Evolutionary conservation across 2,113 vertebrate species (phyloP), one percentile per base, ranked within the genome.

Genomic region (Leptobrachium leishanense): DNA sequence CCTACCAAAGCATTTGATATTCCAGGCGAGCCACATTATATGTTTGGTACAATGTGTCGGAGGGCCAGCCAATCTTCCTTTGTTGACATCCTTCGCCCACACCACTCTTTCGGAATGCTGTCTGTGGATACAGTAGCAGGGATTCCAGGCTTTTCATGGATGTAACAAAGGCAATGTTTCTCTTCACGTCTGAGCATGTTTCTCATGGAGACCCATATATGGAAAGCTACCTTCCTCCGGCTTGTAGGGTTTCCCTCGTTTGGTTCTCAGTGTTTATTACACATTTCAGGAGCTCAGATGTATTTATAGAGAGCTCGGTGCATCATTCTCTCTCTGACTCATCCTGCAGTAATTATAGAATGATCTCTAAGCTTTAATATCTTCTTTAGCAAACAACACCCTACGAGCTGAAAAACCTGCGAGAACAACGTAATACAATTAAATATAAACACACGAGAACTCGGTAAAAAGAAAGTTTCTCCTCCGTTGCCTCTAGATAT

Each of bases 241-340:
- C 63, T 76, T 13, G 31, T 13, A 54, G 77, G 69, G 70, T 74
- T 80, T 73, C 68, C 77, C 72, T 12, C 43, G 43, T 68, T 79
- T 59, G 31, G 62, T 57, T 67, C 40, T 44, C 42, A n/a, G 43
- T 78, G 62, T 65, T 74, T 67, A 40, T 31, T 43, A 57, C 57
- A n/a, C 63, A 44, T 78, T 53, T 67, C 70, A 59, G 6, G 46
- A 65, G 65, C 43, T 43, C 10, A 1, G 10, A n/a, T 31, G 9
- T 79, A 66, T 79, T 66, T 79, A 31, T 79, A 72, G 50, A 53
- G 7, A 39, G 54, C 55, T 78, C 70, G 20, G 44, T 62, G 46
- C 77, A 73, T 79, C 69, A n/a, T 43, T 44, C 20, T 62, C 9
- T 80, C 20, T 62, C 9, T 80, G 70, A 80, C 15, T 80, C 70